Conservation (phyloP, 1,140 invertebrate species). For the Trachymyrmex cornetzi region DNA sequence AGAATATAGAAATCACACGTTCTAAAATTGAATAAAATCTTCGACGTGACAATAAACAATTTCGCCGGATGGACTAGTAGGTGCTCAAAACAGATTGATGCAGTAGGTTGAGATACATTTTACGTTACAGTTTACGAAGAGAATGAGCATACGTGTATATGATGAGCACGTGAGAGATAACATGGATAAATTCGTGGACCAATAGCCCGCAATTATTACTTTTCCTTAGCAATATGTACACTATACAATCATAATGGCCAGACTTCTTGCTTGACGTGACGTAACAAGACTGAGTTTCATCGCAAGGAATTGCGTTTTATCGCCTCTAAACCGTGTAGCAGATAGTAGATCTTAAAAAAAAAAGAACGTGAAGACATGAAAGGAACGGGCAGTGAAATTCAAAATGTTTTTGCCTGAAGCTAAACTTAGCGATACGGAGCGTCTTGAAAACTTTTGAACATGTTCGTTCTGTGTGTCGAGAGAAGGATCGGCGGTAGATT, state of each 20-base stretch:
- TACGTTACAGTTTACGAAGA: not conserved
- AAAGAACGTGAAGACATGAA: not conserved
- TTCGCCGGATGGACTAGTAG: not conserved
- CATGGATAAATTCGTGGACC: not conserved
- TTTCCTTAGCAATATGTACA: conserved; percentile 9
- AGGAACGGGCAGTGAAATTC: conserved; percentile 1
- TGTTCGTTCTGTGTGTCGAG: not conserved
- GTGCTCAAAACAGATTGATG: not conserved
- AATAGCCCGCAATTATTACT: conserved; percentile 17
- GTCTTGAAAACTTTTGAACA: conserved; percentile 24
- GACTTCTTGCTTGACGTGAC: not conserved
- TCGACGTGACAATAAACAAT: not conserved
- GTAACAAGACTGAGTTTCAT: not conserved
- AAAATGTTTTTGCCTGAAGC: conserved; percentile 5
- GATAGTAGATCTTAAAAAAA: conserved; percentile 27
- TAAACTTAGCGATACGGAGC: conserved; percentile 1
- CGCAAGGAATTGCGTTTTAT: conserved; percentile 21
- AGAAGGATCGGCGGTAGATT: not conserved
- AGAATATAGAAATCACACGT: not conserved
- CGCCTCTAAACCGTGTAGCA: not conserved
- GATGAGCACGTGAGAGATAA: not conserved
- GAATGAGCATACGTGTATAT: not conserved
- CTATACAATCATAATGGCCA: not conserved
- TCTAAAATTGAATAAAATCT: not conserved
- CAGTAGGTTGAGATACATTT: not conserved